A percentile compares a stretch with the other conserved stretches of the same genome.
Evolutionary conservation across 2,888 invertebrate genomes (phyloP).

Genomic region (Scaptomyza flava): DNA sequence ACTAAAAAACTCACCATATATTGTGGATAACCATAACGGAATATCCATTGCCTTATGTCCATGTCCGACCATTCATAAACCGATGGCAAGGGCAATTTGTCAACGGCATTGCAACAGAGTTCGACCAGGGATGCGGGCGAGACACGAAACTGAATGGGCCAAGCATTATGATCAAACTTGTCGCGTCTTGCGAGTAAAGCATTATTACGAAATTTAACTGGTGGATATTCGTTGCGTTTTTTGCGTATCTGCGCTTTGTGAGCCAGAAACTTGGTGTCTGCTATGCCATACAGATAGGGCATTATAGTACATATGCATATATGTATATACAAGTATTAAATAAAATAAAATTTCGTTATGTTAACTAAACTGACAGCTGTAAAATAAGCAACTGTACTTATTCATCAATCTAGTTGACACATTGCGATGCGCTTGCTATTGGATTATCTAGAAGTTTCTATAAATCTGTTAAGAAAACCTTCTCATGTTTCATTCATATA

Average conservation of each 20-base stretch:
- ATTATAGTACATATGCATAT: conserved; percentile 29
- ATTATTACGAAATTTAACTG: conserved; percentile 43
- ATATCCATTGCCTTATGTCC: conserved; percentile 85
- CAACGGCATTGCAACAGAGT: conserved; percentile 79
- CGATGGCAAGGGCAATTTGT: conserved; percentile 82
- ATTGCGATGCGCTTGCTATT: neutral
- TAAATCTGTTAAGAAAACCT: neutral
- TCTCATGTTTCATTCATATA: neutral
- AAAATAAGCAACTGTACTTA: neutral
- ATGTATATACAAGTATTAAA: too few species aligned
- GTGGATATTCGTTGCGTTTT: neutral
- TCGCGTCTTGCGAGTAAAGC: conserved; percentile 8
- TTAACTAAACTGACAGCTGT: conserved; percentile 8
- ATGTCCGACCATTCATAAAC: conserved; percentile 85
- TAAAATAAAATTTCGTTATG: conserved; percentile 21
- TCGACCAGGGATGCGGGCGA: conserved; percentile 85
- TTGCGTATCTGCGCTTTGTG: neutral
- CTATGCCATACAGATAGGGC: conserved; percentile 67
- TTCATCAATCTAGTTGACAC: conserved; percentile 15
- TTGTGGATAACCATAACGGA: conserved; percentile 84
- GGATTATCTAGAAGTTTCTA: neutral
- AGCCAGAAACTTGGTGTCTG: conserved; percentile 63
- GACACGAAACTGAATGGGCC: conserved; percentile 68
- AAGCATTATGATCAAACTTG: conserved; percentile 58
- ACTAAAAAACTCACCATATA: conserved; percentile 84